These are phyloP conservation scores for Cydia strobilella DNA, from an alignment of 1,140 invertebrate genomes.

Conservation along the genomic window DNA sequence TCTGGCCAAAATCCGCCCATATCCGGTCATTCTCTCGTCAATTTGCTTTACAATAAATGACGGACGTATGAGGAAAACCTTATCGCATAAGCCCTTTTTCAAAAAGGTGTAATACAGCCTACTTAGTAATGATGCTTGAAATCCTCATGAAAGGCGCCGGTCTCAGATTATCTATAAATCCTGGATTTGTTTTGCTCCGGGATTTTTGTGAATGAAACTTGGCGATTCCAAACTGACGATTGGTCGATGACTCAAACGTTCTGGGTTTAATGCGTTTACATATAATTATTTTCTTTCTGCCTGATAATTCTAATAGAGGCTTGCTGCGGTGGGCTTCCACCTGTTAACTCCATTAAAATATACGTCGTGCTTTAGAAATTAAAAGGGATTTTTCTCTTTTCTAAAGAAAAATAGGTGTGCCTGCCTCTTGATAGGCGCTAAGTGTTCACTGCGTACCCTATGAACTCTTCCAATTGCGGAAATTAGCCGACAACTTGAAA, in stretches of 20 bases:
- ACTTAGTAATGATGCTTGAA: neutral
- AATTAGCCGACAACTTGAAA: too few species aligned
- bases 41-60: neutral
- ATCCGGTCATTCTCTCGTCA: neutral
- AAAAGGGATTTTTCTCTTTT: too few species aligned
- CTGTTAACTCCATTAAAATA: too few species aligned
- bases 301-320: neutral
- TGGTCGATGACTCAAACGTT: neutral
- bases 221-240: neutral
- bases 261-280: neutral
- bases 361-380: too few species aligned
- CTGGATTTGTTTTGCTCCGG: neutral
- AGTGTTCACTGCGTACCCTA: too few species aligned
- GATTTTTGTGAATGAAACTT: conserved; percentile 3
- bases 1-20: neutral
- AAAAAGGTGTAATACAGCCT: neutral
- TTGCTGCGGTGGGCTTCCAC: too few species aligned
- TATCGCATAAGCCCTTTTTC: neutral
- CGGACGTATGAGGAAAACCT: neutral
- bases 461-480: too few species aligned
- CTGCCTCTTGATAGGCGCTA: too few species aligned
- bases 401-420: too few species aligned
- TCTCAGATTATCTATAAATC: conserved; percentile 12
- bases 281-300: neutral
- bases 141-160: conserved; percentile 2